These are phyloP conservation scores for Rhinella marina DNA, from an alignment of 2,797 vertebrate genomes.

Conservation along the genomic window DNA sequence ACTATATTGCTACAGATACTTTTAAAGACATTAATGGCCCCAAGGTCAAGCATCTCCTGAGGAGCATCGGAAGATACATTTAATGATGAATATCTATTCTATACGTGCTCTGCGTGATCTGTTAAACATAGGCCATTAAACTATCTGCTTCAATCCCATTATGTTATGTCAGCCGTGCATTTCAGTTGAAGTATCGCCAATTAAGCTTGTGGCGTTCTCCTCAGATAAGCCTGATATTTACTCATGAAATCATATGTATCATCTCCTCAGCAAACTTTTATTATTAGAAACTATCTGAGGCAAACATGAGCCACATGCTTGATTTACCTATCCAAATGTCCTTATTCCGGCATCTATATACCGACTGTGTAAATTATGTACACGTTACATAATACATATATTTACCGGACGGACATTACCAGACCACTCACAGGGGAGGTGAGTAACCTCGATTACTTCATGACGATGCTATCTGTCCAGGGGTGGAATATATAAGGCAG, in stretches of 20 bases:
- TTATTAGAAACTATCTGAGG: neutral
- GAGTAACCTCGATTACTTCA: too few relatives aligned
- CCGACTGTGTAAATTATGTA: too few relatives aligned
- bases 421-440: too few relatives aligned
- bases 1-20: slow-evolving; percentile 72
- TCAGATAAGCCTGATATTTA: neutral
- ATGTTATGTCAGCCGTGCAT: slow-evolving; percentile 11
- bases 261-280: neutral
- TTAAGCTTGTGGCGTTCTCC: neutral
- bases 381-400: too few relatives aligned
- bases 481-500: too few relatives aligned
- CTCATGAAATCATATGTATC: neutral
- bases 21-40: slow-evolving; percentile 73
- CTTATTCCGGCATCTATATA: too few relatives aligned
- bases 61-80: slow-evolving; percentile 56
- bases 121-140: slow-evolving; percentile 52
- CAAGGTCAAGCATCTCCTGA: slow-evolving; percentile 69
- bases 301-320: neutral
- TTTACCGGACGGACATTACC: too few relatives aligned
- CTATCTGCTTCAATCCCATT: slow-evolving; percentile 39
- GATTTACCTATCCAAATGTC: neutral
- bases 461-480: too few relatives aligned
- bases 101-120: slow-evolving; percentile 46
- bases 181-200: slow-evolving; percentile 33
- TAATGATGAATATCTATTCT: slow-evolving; percentile 49